These are phyloP conservation scores for Abrostola triplasia DNA, from an alignment of 2,888 invertebrate genomes.

Conservation along the genomic window DNA sequence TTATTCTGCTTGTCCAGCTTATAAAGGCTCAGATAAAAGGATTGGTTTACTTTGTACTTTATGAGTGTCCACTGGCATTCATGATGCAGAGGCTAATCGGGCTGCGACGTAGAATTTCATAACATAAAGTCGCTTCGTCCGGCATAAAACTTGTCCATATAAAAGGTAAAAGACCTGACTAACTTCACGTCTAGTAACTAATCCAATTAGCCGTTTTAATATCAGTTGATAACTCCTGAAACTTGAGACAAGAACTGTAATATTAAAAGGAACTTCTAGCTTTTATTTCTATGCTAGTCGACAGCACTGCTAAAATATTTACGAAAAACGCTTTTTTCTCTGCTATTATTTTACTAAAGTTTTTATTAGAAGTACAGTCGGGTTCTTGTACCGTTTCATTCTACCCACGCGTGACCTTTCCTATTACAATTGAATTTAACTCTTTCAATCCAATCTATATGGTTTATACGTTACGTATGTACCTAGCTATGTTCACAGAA, in stretches of 20 bases:
- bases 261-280: not conserved
- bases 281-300: not conserved
- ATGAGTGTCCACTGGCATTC: too few species aligned
- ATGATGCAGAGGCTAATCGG: too few species aligned
- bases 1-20: too few species aligned
- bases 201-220: not conserved
- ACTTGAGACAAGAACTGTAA: not conserved
- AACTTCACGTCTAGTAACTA: not conserved
- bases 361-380: slow-evolving; percentile 18
- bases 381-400: not conserved
- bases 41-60: too few species aligned
- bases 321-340: slow-evolving; percentile 3
- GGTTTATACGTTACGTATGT: not conserved
- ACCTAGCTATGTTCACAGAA: not conserved
- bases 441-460: slow-evolving; percentile 32
- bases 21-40: too few species aligned
- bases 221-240: not conserved
- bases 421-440: slow-evolving; percentile 26
- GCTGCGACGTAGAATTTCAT: too few species aligned
- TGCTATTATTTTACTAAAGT: slow-evolving; percentile 28
- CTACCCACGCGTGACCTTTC: slow-evolving; percentile 42
- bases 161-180: not conserved
- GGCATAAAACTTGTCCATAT: not conserved
- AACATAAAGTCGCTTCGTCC: too few species aligned
- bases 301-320: slow-evolving; percentile 9